A percentile compares a stretch with the other conserved stretches of the same genome.
Evolutionary conservation across 1,140 invertebrate genomes (phyloP).

Genomic region (Drosophila nannoptera): DNA sequence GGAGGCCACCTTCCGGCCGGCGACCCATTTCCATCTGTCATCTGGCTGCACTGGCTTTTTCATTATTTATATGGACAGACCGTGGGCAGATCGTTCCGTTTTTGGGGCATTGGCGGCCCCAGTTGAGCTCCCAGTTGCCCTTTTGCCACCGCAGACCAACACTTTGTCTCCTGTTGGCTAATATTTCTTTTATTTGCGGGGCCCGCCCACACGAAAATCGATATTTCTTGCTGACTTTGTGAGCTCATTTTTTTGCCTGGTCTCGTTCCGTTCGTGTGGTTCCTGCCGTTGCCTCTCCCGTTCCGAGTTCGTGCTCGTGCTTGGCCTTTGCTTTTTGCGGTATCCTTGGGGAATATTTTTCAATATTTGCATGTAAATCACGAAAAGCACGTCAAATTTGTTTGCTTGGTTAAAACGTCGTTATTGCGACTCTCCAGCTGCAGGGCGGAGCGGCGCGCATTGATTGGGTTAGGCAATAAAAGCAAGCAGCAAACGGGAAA

Average conservation of each 20-base stretch:
- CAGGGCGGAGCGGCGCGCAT: slow-evolving; percentile 53
- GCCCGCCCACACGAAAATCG: slow-evolving; percentile 63
- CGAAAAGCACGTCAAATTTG: slow-evolving; percentile 79
- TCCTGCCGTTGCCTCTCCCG: neutral
- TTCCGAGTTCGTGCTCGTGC: slow-evolving; percentile 40
- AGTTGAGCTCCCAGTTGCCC: slow-evolving; percentile 39
- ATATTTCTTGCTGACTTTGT: slow-evolving; percentile 64
- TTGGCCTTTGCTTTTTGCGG: slow-evolving; percentile 68
- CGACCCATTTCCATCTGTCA: too few species aligned
- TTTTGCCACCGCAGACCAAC: slow-evolving; percentile 45
- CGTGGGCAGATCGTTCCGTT: slow-evolving; percentile 9
- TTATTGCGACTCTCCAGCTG: slow-evolving; percentile 64
- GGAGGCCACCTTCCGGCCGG: too few species aligned
- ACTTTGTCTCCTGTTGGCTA: slow-evolving; percentile 75
- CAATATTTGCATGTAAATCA: slow-evolving; percentile 79
- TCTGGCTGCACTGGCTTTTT: neutral
- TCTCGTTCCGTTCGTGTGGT: slow-evolving; percentile 1
- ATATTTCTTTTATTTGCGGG: slow-evolving; percentile 73
- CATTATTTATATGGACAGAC: slow-evolving; percentile 11
- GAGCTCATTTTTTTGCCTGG: slow-evolving; percentile 44
- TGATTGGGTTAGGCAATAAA: slow-evolving; percentile 77
- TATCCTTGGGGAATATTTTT: slow-evolving; percentile 78
- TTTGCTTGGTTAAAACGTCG: slow-evolving; percentile 76
- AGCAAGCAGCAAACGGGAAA: slow-evolving; percentile 12
- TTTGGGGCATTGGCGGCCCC: slow-evolving; percentile 16